Evolutionary conservation across 2,888 invertebrate genomes (phyloP), one percentile per base, ranked within the genome.

Genomic region (Calameuta idolon): DNA sequence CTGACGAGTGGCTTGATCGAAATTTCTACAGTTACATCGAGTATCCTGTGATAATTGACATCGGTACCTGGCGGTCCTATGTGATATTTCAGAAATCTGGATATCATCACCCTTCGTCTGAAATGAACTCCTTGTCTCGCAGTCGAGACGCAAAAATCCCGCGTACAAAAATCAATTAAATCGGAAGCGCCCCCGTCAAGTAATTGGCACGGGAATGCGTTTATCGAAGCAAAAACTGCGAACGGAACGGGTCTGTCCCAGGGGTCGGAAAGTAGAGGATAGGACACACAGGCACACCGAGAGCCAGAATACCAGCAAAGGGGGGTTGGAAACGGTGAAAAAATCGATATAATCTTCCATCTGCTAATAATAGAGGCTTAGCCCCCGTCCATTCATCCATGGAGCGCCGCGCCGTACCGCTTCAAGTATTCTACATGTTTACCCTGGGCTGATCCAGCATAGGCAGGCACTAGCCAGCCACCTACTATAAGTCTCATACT

Each of bases 321-420:
- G 74, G 77, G 69, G 77, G 74, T 75, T 75, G 74, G 76, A 80
- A 75, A 79, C 74, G 75, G 79, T 74, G 79, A 87, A 89, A 87
- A 90, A 89, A 90, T 90, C 90, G 89, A 90, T 90, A 88, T 88
- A 90, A 90, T 90, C 89, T 89, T 86, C 87, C 89, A 89, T 90
- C 89, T 89, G 89, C 89, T 90, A 90, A 90, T 90, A 90, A 90
- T 87, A 88, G 89, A 87, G 87, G 89, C 86, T 89, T 87, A 88
- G 87, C 85, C 55, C 84, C 86, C 84, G 83, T 85, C 82, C 87
- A 87, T 88, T 88, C 86, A 88, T 87, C 84, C 84, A 78, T 82
- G 80, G 80, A 79, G 82, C 82, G 75, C 75, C 77, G 77, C 69
- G 23, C 30, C 71, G 82, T 82, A 76, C 75, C 77, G 77, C 69